These are phyloP conservation scores for Chaetodon trifascialis DNA, from an alignment of 2,113 vertebrate species.

Conservation along the genomic window DNA sequence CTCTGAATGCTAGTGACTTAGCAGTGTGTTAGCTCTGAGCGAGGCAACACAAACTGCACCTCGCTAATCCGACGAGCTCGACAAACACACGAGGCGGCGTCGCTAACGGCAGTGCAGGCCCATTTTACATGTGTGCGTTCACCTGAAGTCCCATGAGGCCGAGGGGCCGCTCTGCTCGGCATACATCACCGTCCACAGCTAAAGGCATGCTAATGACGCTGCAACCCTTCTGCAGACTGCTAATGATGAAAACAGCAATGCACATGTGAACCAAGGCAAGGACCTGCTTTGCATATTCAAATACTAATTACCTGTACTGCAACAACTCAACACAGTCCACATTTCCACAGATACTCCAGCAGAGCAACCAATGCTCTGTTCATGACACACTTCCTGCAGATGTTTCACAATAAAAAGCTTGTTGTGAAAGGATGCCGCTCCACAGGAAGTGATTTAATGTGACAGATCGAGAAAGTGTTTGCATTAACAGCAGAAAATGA, in stretches of 20 bases:
- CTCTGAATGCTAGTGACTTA: constrained; percentile 52
- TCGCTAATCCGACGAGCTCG: constrained; percentile 26
- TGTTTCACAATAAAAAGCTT: constrained; percentile 25
- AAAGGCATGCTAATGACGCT: constrained; percentile 51
- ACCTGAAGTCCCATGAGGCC: constrained; percentile 18
- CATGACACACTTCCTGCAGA: constrained; percentile 8
- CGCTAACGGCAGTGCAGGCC: constrained; percentile 30
- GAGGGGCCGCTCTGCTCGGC: background rate
- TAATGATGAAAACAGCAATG: constrained; percentile 46
- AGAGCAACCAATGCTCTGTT: background rate
- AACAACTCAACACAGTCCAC: background rate
- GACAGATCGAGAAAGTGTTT: constrained; percentile 32
- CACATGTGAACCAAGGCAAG: background rate
- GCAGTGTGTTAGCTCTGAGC: constrained; percentile 15
- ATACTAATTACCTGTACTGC: background rate
- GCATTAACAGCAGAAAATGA: constrained; percentile 18
- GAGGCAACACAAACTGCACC: constrained; percentile 35
- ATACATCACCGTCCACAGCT: constrained; percentile 46
- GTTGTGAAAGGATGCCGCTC: background rate
- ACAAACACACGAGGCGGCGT: constrained; percentile 28
- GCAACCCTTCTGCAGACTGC: constrained; percentile 23
- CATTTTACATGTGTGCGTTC: constrained; percentile 49
- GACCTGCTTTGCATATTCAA: background rate
- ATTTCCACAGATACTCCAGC: background rate
- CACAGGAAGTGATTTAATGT: constrained; percentile 22